phyloP scores from a whole-genome alignment of 2,797 vertebrate species.

The Tolypeutes matacus region DNA sequence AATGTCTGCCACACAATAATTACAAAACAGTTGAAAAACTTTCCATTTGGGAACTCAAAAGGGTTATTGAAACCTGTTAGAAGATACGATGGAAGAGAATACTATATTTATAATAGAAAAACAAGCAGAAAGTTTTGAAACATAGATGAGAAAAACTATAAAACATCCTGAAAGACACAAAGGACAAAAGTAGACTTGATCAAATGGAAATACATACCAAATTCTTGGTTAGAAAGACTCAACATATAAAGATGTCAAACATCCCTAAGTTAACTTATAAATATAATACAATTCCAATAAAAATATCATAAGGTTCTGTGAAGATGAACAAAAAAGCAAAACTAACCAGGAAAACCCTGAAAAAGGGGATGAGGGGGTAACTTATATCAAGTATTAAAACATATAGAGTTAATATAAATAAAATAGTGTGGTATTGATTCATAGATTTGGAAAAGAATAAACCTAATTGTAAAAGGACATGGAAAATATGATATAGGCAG shows the following conservation, averaged over 20 bases:
- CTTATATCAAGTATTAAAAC: background rate
- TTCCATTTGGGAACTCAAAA: slow-evolving; percentile 42
- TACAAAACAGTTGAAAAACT: background rate
- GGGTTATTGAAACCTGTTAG: background rate
- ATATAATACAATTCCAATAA: background rate
- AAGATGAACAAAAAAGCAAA: slow-evolving; percentile 7
- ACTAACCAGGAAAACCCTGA: background rate
- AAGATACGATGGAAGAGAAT: background rate
- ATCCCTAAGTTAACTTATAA: background rate
- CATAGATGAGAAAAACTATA: background rate
- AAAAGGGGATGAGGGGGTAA: background rate
- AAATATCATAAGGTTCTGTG: background rate
- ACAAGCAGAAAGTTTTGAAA: slow-evolving; percentile 2
- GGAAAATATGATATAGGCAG: background rate
- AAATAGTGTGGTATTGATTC: background rate
- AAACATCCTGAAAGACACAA: background rate
- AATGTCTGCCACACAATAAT: slow-evolving; percentile 11
- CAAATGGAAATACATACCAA: background rate
- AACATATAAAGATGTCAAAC: slow-evolving; percentile 12
- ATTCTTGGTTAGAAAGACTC: background rate
- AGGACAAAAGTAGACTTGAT: background rate
- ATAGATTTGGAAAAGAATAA: background rate
- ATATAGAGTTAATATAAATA: background rate
- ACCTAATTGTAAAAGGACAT: background rate
- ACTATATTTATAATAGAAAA: slow-evolving; percentile 18